A percentile compares a stretch with the other conserved stretches of the same genome.
Conservation (phyloP, 2,888 invertebrate genomes). For the Parnassius orleans region DNA sequence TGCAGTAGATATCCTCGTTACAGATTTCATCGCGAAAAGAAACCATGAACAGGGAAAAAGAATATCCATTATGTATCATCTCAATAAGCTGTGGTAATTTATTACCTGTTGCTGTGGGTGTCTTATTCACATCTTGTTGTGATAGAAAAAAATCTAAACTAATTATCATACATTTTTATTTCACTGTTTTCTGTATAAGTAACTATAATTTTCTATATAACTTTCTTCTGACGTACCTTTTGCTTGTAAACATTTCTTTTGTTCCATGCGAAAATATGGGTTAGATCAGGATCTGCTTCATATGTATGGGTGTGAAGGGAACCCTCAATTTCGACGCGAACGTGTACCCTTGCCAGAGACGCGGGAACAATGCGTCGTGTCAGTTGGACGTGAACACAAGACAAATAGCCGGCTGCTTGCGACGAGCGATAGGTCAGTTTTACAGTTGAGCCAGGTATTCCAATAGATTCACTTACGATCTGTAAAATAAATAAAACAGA, state of each 20-base stretch:
- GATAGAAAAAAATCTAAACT: too few relatives aligned
- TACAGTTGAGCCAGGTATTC: slow-evolving; percentile 95
- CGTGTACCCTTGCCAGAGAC: slow-evolving; percentile 92
- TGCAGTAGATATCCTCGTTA: too few relatives aligned
- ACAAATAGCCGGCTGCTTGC: slow-evolving; percentile 95
- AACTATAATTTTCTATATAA: background rate
- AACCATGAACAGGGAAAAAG: too few relatives aligned
- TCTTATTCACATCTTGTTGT: too few relatives aligned
- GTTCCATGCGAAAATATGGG: slow-evolving; percentile 99
- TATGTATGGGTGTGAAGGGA: slow-evolving; percentile 95
- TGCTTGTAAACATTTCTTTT: slow-evolving; percentile 98
- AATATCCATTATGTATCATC: too few relatives aligned
- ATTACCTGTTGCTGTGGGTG: too few relatives aligned
- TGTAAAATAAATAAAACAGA: slow-evolving; percentile 52
- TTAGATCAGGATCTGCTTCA: slow-evolving; percentile 97
- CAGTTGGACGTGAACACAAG: slow-evolving; percentile 94
- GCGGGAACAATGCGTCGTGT: slow-evolving; percentile 90
- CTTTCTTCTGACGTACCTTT: slow-evolving; percentile 78
- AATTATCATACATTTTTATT: too few relatives aligned
- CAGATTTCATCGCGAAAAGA: too few relatives aligned
- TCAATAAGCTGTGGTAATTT: too few relatives aligned
- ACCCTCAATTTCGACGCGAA: slow-evolving; percentile 96
- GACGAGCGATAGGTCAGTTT: slow-evolving; percentile 98
- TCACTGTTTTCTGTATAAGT: too few relatives aligned
- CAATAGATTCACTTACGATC: slow-evolving; percentile 98